Conservation (phyloP, 2,797 vertebrate genomes). For the Anguilla pacifica region DNA sequence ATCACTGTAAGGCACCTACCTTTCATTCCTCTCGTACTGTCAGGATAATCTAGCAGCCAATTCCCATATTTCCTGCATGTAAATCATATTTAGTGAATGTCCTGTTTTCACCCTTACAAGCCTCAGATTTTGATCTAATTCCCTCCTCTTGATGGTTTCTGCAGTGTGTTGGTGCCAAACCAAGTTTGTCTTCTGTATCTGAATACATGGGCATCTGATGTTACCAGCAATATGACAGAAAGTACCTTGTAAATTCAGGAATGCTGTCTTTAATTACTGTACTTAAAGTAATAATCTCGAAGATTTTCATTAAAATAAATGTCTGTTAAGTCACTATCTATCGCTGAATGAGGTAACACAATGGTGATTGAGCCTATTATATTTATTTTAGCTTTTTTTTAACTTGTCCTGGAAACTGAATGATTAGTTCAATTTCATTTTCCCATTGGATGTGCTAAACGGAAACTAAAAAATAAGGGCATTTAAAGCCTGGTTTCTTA, state of each 20-base stretch:
- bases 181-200: background rate
- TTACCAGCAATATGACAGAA: background rate
- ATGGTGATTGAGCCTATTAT: no score
- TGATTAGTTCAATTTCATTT: background rate
- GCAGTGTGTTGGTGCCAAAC: background rate
- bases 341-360: no score
- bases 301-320: no score
- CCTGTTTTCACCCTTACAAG: background rate
- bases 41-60: background rate
- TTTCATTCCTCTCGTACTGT: background rate
- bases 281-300: no score
- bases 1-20: slow-evolving; percentile 65
- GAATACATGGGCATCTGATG: background rate
- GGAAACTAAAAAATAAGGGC: background rate
- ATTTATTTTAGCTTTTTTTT: background rate
- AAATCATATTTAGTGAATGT: background rate
- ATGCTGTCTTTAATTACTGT: background rate
- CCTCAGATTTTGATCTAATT: background rate
- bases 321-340: no score
- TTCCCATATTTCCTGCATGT: background rate
- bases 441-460: background rate
- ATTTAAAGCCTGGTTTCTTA: background rate
- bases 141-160: background rate
- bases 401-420: background rate
- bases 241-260: no score